Base-by-base conservation (phyloP, 2,797 vertebrate genomes). In the Merluccius polli region DNA sequence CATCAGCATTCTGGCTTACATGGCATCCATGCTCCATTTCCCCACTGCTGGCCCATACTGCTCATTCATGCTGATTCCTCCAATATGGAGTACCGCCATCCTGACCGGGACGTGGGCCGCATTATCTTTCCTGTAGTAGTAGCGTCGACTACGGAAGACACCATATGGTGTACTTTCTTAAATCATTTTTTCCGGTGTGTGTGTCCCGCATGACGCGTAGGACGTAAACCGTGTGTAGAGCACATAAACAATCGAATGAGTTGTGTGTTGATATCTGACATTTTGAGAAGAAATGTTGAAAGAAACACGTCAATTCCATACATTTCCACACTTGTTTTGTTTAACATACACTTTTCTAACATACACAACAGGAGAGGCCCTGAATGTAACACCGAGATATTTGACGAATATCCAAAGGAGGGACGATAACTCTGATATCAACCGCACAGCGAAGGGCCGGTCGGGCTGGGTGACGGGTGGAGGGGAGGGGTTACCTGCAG, bases 401-500 rank as follows among this genome's bases (percentile, higher is more conserved):
- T 36, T 36, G 35, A 10, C 1, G 35, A 36, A 6, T 13, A 41
- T 2, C 38, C 8, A 4, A 38, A 38, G 11, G 36, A 38, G 36
- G 36, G 36, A 38, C 4, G 36, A 12, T 1, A 10, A 38, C 36
- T 35, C 35, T 36, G 35, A 36, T 10, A 36, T 36, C 35, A 36
- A 6, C 35, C 35, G 5, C 1, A 36, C 5, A 36, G 35, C 11
- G 35, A 7, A 36, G 35, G 35, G 9, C 11, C 9, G 9, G 2
- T 36, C 11, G 35, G 35, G 35, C 12, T 7, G 48, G 48, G 24
- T 21, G 10, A 7, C 32, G 30, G 12, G 44, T 4, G 44, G 52
- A 44, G 41, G 15, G 24, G 67, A 13, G 11, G 27, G 32, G 67
- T 75, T 83, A 99, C 98, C 98, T 96, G 93, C 95, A 92, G 32